Percentiles rank a stretch among this genome's conserved stretches.
phyloP scores from a whole-genome alignment of 2,888 invertebrate species.

The Biston betularia region DNA sequence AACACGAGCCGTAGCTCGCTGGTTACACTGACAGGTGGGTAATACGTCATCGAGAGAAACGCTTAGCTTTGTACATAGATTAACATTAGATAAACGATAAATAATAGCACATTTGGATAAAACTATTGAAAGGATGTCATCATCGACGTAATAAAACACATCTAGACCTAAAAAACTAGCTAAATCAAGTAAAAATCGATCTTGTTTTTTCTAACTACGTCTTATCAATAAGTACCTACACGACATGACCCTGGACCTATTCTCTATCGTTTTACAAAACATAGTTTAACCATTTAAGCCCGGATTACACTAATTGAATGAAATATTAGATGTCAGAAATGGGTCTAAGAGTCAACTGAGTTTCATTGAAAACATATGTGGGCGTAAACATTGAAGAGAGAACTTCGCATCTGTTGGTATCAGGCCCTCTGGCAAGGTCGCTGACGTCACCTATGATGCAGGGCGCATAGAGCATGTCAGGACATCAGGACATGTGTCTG shows the following conservation, averaged over 20 bases:
- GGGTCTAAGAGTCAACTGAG: constrained; percentile 36
- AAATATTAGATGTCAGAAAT: constrained; percentile 30
- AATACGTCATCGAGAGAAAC: constrained; percentile 44
- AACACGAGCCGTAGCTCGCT: constrained; percentile 13
- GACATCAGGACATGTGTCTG: constrained; percentile 62
- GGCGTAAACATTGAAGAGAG: constrained; percentile 68
- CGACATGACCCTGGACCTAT: constrained; percentile 28
- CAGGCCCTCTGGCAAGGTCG: constrained; percentile 74
- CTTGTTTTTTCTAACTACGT: constrained; percentile 20
- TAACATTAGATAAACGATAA: background rate
- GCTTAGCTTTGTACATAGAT: background rate
- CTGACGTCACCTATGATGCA: constrained; percentile 76
- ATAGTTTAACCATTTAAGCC: constrained; percentile 29
- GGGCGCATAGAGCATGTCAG: constrained; percentile 49
- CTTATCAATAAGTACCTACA: constrained; percentile 23
- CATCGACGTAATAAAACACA: background rate
- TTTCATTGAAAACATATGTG: constrained; percentile 56
- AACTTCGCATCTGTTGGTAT: constrained; percentile 62
- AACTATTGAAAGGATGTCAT: background rate
- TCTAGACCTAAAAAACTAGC: constrained; percentile 1
- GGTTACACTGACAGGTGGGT: constrained; percentile 24
- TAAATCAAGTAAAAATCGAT: constrained; percentile 14
- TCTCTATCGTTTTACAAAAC: constrained; percentile 28
- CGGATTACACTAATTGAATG: constrained; percentile 32
- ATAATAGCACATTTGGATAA: background rate